Conservation (phyloP, 1,140 invertebrate species). For the Drosophila repleta region DNA sequence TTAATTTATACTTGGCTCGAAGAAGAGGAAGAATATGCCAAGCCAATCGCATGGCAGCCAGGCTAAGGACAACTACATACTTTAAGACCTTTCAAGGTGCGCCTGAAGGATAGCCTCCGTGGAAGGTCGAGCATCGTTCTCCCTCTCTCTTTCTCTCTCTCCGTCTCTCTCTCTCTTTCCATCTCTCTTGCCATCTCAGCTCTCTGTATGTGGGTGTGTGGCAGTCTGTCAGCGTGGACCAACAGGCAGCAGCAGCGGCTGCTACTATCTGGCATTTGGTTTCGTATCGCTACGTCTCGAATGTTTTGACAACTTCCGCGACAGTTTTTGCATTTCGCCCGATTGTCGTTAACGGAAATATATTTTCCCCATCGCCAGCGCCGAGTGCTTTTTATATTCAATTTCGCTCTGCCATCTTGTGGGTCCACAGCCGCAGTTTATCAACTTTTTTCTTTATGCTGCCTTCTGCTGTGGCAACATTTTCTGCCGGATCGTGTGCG, state of each 20-base stretch:
- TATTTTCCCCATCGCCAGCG: constrained; percentile 33
- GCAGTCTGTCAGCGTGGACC: constrained; percentile 14
- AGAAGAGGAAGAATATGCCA: not conserved
- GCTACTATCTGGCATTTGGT: constrained; percentile 39
- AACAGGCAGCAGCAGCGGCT: constrained; percentile 22
- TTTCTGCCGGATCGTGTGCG: constrained; percentile 13
- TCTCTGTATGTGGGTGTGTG: no score
- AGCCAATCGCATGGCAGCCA: constrained; percentile 12
- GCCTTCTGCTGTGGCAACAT: constrained; percentile 9
- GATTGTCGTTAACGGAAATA: constrained; percentile 57
- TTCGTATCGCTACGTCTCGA: constrained; percentile 40
- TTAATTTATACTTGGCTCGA: constrained; percentile 43
- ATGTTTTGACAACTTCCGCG: constrained; percentile 57
- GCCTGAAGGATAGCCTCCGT: constrained; percentile 22
- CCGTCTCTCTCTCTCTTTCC: not conserved
- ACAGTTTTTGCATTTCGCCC: constrained; percentile 48
- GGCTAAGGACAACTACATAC: constrained; percentile 10
- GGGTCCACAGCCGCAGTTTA: constrained; percentile 10
- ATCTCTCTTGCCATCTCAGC: not conserved
- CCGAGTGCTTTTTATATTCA: constrained; percentile 38
- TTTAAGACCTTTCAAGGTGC: constrained; percentile 27
- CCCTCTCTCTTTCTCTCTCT: not conserved
- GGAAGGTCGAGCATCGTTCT: constrained; percentile 13
- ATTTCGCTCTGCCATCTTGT: constrained; percentile 35
- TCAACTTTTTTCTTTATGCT: constrained; percentile 12